A percentile compares a stretch with the other conserved stretches of the same genome.
phyloP scores from a whole-genome alignment of 2,797 vertebrate genomes.

The Pachyuromys duprasi region DNA sequence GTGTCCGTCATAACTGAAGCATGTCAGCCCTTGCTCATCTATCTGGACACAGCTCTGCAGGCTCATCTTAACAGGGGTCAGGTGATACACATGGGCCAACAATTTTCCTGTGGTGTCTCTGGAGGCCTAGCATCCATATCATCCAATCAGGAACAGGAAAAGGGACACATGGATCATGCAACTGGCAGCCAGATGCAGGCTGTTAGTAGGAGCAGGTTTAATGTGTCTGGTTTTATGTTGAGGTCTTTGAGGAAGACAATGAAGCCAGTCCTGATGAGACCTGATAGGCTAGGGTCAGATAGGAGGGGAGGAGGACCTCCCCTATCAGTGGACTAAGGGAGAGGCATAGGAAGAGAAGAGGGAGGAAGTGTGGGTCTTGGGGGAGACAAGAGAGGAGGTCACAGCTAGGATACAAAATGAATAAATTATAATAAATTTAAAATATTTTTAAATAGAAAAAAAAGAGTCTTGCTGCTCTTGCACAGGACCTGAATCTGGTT shows the following conservation, averaged over 20 bases:
- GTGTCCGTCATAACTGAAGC: constrained; percentile 74
- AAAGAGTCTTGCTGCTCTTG: background rate
- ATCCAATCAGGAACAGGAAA: background rate
- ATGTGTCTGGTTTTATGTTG: too few relatives aligned
- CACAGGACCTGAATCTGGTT: background rate
- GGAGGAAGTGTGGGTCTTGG: too few relatives aligned
- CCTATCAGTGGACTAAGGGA: too few relatives aligned
- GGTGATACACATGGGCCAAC: background rate
- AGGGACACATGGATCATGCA: background rate
- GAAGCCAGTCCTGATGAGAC: too few relatives aligned
- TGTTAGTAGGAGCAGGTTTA: background rate
- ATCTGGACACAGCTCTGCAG: constrained; percentile 79
- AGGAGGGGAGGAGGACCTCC: too few relatives aligned
- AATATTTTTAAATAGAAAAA: too few relatives aligned
- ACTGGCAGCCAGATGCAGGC: background rate
- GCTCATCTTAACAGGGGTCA: constrained; percentile 77
- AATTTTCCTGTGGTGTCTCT: background rate
- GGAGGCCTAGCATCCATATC: background rate
- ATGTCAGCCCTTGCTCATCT: constrained; percentile 73
- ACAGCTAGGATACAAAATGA: too few relatives aligned
- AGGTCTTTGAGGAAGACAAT: too few relatives aligned
- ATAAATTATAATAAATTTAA: too few relatives aligned
- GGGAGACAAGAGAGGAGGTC: too few relatives aligned
- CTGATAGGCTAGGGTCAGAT: too few relatives aligned
- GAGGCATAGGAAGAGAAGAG: too few relatives aligned